Conservation (phyloP, 2,888 invertebrate genomes). For the Dioctria rufipes region DNA sequence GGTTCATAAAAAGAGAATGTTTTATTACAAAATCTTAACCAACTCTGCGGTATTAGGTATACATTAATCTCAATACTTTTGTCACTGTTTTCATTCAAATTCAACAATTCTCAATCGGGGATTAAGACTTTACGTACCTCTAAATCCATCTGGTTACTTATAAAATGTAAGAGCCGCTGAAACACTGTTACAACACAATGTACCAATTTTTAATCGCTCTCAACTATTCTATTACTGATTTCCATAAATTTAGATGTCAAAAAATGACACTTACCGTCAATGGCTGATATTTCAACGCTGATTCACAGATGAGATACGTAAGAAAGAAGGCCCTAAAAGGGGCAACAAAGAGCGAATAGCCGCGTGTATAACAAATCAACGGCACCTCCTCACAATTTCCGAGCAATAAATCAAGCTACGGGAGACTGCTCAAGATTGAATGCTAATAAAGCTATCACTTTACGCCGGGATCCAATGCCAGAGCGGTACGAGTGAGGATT, state of each 20-base stretch:
- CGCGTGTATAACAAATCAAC: background rate
- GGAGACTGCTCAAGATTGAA: slow-evolving; percentile 46
- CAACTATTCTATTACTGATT: background rate
- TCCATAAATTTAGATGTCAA: slow-evolving; percentile 1
- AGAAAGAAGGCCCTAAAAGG: background rate
- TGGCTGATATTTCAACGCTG: background rate
- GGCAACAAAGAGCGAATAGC: background rate
- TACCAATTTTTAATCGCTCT: background rate
- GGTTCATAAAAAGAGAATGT: no score
- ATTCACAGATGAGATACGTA: background rate
- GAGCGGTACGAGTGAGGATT: slow-evolving; percentile 4
- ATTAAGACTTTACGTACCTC: no score
- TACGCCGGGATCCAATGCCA: background rate
- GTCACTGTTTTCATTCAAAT: no score
- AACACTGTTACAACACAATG: background rate
- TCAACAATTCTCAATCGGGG: no score
- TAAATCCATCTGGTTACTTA: no score
- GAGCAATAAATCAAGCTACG: slow-evolving; percentile 54
- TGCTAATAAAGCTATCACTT: slow-evolving; percentile 53
- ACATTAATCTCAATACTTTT: no score
- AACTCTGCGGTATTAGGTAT: no score
- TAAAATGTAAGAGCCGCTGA: no score
- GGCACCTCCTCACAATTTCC: background rate
- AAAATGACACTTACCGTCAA: background rate
- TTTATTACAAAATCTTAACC: no score